A percentile compares a stretch with the other conserved stretches of the same genome.
phyloP scores from a whole-genome alignment of 37 sponge, comb jelly and placozoan species.

The Axinella damicornis region DNA sequence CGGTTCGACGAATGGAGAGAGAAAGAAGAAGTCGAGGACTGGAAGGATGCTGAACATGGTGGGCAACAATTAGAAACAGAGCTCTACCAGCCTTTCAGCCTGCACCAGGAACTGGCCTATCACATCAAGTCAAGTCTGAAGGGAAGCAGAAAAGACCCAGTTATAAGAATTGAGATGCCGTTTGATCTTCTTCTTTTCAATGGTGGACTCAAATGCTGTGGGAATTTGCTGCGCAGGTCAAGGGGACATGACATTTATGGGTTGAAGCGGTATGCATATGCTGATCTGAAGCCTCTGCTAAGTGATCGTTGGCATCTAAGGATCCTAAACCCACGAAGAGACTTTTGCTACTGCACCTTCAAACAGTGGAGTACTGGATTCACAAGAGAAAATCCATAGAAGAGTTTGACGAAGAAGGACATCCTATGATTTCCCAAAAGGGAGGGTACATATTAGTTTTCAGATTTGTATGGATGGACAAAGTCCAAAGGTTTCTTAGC shows the following conservation, averaged over 20 bases:
- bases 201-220: conserved; percentile 8
- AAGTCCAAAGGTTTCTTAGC: too few relatives aligned
- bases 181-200: conserved; percentile 8
- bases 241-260: conserved; percentile 3
- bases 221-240: background rate
- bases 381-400: too few relatives aligned
- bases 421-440: too few relatives aligned
- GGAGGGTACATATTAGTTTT: too few relatives aligned
- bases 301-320: conserved; percentile 18
- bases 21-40: background rate
- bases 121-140: background rate
- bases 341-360: conserved; percentile 8
- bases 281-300: conserved; percentile 17
- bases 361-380: conserved; percentile 11
- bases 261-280: background rate
- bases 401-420: too few relatives aligned
- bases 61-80: too few relatives aligned
- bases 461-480: too few relatives aligned
- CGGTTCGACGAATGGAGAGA: conserved; percentile 9
- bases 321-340: background rate
- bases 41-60: background rate
- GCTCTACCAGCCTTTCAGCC: background rate
- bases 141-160: conserved; percentile 1
- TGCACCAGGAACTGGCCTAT: background rate
- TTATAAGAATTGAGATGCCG: conserved; percentile 20